A percentile compares a stretch with the other conserved stretches of the same genome.
Evolutionary conservation across 1,140 invertebrate genomes (phyloP).

Genomic region (Mycetomoellerius zeteki): DNA sequence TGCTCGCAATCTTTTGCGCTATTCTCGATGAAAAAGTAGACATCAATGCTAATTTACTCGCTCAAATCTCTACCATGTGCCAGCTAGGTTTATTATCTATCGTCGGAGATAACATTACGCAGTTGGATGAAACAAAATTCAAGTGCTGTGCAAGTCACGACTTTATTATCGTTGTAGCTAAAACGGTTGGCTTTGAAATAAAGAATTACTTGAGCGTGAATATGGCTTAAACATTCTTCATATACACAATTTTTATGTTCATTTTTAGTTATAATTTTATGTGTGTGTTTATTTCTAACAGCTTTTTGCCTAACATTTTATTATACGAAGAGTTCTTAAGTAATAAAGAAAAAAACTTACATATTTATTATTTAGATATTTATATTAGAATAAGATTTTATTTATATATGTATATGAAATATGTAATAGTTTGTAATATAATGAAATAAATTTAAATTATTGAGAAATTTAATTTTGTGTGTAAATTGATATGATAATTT

Average conservation of each 20-base stretch:
- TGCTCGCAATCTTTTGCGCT: slow-evolving; percentile 96
- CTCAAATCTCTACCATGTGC: slow-evolving; percentile 92
- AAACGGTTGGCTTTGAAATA: slow-evolving; percentile 91
- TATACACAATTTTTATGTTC: background rate
- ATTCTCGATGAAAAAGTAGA: slow-evolving; percentile 95
- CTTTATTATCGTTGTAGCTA: slow-evolving; percentile 90
- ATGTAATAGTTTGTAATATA: slow-evolving; percentile 27
- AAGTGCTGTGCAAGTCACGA: slow-evolving; percentile 92
- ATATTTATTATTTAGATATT: slow-evolving; percentile 28
- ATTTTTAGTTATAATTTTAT: slow-evolving; percentile 23
- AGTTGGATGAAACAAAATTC: slow-evolving; percentile 90
- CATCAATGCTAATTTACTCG: slow-evolving; percentile 93
- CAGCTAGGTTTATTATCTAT: slow-evolving; percentile 90
- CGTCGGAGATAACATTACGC: slow-evolving; percentile 88
- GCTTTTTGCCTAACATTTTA: background rate
- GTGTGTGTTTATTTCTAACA: slow-evolving; percentile 2
- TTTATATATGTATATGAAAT: slow-evolving; percentile 3
- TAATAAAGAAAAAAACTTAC: background rate
- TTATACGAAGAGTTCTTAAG: background rate
- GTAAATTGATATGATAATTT: slow-evolving; percentile 21
- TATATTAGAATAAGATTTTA: slow-evolving; percentile 44
- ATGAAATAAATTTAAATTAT: slow-evolving; percentile 7
- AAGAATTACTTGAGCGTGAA: slow-evolving; percentile 89
- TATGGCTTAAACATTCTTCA: slow-evolving; percentile 13
- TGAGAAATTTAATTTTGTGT: slow-evolving; percentile 29